Base-by-base conservation (phyloP, 2,888 invertebrate species). In the Amblyjoppa fuscipennis region DNA sequence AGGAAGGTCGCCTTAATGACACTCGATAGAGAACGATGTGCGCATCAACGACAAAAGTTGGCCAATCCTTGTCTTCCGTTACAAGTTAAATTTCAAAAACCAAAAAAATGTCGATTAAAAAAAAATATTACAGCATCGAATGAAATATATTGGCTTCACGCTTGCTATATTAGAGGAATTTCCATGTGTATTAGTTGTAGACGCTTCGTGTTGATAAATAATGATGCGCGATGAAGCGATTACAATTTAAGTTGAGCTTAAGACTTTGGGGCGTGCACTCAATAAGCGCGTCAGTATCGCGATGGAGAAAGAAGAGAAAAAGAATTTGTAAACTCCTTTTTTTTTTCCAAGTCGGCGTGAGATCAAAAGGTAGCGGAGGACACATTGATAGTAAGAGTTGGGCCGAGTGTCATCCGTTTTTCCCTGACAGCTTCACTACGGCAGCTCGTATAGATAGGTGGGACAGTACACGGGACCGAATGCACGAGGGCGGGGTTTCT, bases 351-450 rank as follows among this genome's bases (percentile, higher is more conserved):
- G 76, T 73, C 88, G 91, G 91, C 88, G 83, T 82, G 84, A 90
- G 91, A 91, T 91, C 90, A 91, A 91, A 91, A 81, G 81, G 45
- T 79, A 45, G 87, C 84, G 83, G 83, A 83, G 85, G 85, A 88
- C 88, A 87, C 89, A 90, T 88, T 88, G 90, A 90, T 91, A 90
- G 87, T 84, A 73, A 89, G 88, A 85, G 86, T 86, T 84, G 87
- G 75, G 31, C 86, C 87, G 88, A 87, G 89, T 91, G 91, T 91
- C 91, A 91, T 92, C 90, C 88, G 89, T 92, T 91, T 56, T 92
- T 90, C 88, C 87, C 84, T 91, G 92, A 93, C 92, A 92, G 91
- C 92, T 92, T 92, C 91, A 90, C 91, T 90, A 90, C 86, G 49
- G 31, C 70, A 56, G 45, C 59, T 59, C 31, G 51, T 68, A 49